These are phyloP conservation scores for Coptodon bakossiorum DNA, from an alignment of 2,113 vertebrate species.

Conservation along the genomic window DNA sequence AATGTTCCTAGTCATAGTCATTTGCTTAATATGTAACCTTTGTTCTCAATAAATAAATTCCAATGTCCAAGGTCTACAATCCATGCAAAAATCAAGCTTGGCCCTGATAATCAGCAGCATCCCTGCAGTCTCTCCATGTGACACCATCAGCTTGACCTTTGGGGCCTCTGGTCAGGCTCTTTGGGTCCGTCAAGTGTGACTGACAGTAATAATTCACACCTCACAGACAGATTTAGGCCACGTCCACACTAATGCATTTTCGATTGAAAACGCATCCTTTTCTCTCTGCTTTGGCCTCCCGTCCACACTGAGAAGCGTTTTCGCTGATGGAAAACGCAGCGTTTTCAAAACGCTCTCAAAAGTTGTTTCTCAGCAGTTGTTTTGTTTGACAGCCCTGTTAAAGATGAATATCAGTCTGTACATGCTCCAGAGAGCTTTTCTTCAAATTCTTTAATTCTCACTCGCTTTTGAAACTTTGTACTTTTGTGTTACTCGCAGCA, in stretches of 20 bases:
- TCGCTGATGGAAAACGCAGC: neutral
- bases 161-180: neutral
- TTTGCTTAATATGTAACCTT: neutral
- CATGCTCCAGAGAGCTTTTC: fast-evolving
- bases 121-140: neutral
- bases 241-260: neutral
- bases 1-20: neutral
- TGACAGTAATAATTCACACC: neutral
- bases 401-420: fast-evolving
- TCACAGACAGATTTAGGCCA: neutral
- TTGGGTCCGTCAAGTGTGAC: neutral
- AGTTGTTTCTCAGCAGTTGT: neutral
- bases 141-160: neutral
- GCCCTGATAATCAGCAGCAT: neutral
- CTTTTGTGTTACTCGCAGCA: neutral
- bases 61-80: neutral
- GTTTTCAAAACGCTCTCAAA: neutral
- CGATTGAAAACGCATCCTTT: neutral
- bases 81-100: neutral
- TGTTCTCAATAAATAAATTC: neutral
- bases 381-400: fast-evolving
- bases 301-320: neutral
- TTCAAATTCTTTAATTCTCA: fast-evolving
- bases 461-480: neutral
- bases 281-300: fast-evolving